A percentile compares a stretch with the other conserved stretches of the same genome.
phyloP scores from a whole-genome alignment of 2,888 invertebrate genomes.

The Cheilosia grossa region DNA sequence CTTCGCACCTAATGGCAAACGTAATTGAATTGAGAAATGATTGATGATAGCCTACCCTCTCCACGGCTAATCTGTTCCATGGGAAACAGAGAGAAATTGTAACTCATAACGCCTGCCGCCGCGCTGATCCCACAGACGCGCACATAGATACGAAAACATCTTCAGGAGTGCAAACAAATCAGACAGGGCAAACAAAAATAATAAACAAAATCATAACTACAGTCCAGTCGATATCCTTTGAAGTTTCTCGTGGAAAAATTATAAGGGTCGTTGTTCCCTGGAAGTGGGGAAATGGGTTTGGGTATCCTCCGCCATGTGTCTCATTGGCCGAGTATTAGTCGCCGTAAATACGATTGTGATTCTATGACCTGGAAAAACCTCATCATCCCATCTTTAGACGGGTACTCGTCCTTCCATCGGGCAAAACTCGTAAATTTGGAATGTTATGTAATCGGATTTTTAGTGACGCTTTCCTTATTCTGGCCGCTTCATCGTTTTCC shows the following conservation, averaged over 20 bases:
- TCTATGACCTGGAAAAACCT: constrained; percentile 68
- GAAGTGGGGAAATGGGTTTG: background rate
- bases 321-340: background rate
- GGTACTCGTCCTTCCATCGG: constrained; percentile 2
- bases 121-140: background rate
- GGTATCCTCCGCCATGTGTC: too few species aligned
- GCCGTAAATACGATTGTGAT: constrained; percentile 52
- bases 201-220: constrained; percentile 47
- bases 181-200: background rate
- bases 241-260: constrained; percentile 4
- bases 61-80: background rate
- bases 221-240: constrained; percentile 42
- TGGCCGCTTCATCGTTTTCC: too few species aligned
- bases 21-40: constrained; percentile 59
- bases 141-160: constrained; percentile 1
- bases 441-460: constrained; percentile 52
- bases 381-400: background rate
- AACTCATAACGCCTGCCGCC: constrained; percentile 1
- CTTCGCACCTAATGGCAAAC: constrained; percentile 35
- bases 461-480: constrained; percentile 38
- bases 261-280: background rate
- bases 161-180: constrained; percentile 22
- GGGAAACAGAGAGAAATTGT: constrained; percentile 2
- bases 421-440: constrained; percentile 23
- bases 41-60: constrained; percentile 39